Percentiles rank a stretch among this genome's conserved stretches.
phyloP scores from a whole-genome alignment of 1,140 invertebrate genomes.

The Sycophaga agraensis region DNA sequence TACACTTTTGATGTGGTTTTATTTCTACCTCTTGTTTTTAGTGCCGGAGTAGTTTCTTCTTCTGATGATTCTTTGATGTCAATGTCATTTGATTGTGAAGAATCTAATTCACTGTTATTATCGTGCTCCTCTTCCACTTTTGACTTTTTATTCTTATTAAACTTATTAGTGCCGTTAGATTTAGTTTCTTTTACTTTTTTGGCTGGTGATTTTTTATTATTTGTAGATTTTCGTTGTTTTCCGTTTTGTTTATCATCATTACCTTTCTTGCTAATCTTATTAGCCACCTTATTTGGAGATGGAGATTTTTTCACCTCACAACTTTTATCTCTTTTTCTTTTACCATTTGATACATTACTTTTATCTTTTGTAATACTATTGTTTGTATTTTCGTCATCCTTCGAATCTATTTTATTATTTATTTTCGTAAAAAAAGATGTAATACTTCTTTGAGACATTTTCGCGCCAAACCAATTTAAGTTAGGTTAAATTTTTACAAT shows the following conservation, averaged over 20 bases:
- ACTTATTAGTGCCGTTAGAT: neutral
- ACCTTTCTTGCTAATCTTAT: neutral
- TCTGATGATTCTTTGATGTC: neutral
- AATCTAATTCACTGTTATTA: neutral
- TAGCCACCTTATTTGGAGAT: neutral
- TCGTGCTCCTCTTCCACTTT: too few relatives aligned
- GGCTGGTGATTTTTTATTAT: slow-evolving; percentile 5
- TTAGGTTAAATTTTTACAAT: slow-evolving; percentile 1
- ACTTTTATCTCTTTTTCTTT: slow-evolving; percentile 9
- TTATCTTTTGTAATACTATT: neutral
- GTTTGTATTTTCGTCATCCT: neutral
- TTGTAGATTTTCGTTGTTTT: slow-evolving; percentile 3
- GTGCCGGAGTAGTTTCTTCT: neutral
- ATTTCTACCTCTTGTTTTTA: slow-evolving; percentile 20
- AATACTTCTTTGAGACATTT: slow-evolving; percentile 46
- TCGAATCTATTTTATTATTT: slow-evolving; percentile 21
- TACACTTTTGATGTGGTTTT: neutral
- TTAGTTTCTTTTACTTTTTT: slow-evolving; percentile 3
- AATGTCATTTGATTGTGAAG: neutral
- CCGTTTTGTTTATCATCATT: neutral
- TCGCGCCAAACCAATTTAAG: slow-evolving; percentile 8
- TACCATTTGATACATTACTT: neutral
- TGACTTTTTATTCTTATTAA: too few relatives aligned
- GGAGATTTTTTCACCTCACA: slow-evolving; percentile 1
- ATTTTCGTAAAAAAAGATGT: slow-evolving; percentile 39